Evolutionary conservation across 2,797 vertebrate genomes (phyloP), one percentile per base, ranked within the genome.

Genomic region (Spheniscus humboldti): DNA sequence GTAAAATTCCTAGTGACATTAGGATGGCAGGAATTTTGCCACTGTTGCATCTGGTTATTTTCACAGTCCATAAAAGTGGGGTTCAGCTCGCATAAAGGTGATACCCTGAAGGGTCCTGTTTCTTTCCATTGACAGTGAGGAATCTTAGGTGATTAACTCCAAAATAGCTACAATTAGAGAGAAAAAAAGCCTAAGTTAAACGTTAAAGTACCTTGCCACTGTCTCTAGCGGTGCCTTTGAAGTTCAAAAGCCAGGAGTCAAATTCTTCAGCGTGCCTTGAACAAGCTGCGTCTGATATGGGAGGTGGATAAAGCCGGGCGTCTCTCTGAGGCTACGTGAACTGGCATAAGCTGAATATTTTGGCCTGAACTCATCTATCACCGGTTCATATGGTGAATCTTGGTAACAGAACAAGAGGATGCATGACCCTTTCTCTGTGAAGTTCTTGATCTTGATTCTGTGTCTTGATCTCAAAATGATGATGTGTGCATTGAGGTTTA

Each of bases 201-300:
- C 1, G 19, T 64, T 81, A 10, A 76, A 90, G 60, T 66, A 76
- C 33, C 43, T 96, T 79, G 39, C 56, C 23, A 20, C 35, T 79
- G 56, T 94, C 74, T 89, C 56, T 85, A 60, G 55, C 37, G n/a
- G 17, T 59, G 77, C 67, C 47, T 93, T 96, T 92, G 84, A 95
- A 74, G 23, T 85, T 87, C 84, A 87, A 77, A 92, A 91, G 43
- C 22, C 31, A 55, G 15, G 11, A 92, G 43, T 75, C 18, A 39
- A 8, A 55, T 86, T 63, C 88, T 94, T 87, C n/a, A 8, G 59
- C 30, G 63, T 69, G 77, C 39, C 74, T 81, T 82, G 66, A 84
- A 59, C 18, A 52, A 84, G 74, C 66, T 55, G 25, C 3, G 11
- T 75, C 48, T 0, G 9, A 15, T 72, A 75, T 0, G 4, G 66